Percentiles rank a stretch among this genome's conserved stretches.
Evolutionary conservation across 2,113 vertebrate species (phyloP).

Genomic region (Bungarus multicinctus): DNA sequence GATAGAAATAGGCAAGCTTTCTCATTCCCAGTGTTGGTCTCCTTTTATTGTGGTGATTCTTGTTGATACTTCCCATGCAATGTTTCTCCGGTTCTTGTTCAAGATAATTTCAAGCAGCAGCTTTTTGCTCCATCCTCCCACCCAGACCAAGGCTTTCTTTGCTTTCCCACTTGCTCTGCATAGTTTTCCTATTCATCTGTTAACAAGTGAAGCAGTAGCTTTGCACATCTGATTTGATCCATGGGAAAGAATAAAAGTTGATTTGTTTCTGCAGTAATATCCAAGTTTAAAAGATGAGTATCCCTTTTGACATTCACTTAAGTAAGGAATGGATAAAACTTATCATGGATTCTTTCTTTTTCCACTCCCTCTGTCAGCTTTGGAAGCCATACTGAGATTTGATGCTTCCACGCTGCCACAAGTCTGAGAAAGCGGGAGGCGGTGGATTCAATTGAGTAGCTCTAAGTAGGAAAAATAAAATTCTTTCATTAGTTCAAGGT

Average conservation of each 20-base stretch:
- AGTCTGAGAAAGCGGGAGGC: too few relatives aligned
- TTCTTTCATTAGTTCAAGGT: too few relatives aligned
- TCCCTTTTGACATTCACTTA: background rate
- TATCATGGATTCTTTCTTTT: too few relatives aligned
- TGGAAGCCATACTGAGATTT: too few relatives aligned
- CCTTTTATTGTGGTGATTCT: background rate
- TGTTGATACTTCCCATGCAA: too few relatives aligned
- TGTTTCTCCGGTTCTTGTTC: background rate
- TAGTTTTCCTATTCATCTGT: background rate
- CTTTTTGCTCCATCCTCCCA: too few relatives aligned
- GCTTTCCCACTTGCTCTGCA: rapidly evolving
- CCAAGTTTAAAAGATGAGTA: background rate
- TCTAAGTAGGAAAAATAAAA: too few relatives aligned
- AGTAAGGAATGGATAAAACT: background rate
- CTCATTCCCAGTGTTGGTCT: background rate
- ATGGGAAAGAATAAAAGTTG: too few relatives aligned
- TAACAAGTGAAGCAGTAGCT: background rate
- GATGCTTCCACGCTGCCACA: too few relatives aligned
- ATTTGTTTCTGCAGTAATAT: background rate
- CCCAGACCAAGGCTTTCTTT: background rate
- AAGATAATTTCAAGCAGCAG: background rate
- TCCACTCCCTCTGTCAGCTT: too few relatives aligned
- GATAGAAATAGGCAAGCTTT: background rate
- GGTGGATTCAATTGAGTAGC: too few relatives aligned
- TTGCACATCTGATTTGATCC: too few relatives aligned